A percentile compares a stretch with the other conserved stretches of the same genome.
Conservation (phyloP, 2,888 invertebrate species). For the Agriopis aurantiaria region DNA sequence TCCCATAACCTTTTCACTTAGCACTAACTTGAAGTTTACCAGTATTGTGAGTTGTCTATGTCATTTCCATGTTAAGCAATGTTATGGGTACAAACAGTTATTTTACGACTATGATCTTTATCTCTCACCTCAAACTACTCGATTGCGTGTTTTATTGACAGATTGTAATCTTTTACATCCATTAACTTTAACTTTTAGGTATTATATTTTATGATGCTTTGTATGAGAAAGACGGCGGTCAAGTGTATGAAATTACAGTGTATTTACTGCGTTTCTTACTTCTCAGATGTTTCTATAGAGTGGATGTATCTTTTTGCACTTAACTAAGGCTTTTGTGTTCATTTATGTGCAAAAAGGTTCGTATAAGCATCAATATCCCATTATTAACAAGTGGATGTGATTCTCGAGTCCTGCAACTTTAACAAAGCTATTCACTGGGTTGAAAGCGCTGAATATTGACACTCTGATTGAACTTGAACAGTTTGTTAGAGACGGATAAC, state of each 20-base stretch:
- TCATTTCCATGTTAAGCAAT: conserved; percentile 24
- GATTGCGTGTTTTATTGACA: conserved; percentile 36
- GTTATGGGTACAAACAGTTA: conserved; percentile 21
- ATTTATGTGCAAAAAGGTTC: conserved; percentile 55
- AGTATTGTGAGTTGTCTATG: not conserved
- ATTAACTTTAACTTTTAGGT: conserved; percentile 27
- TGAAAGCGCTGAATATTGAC: conserved; percentile 65
- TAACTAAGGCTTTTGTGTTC: conserved; percentile 49
- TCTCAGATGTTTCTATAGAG: conserved; percentile 30
- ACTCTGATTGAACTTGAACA: conserved; percentile 54
- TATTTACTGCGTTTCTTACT: conserved; percentile 19
- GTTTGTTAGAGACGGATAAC: conserved; percentile 43
- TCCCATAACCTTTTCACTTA: conserved; percentile 14
- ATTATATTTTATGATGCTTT: conserved; percentile 28
- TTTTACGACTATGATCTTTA: conserved; percentile 33
- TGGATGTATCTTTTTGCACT: conserved; percentile 37
- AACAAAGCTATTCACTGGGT: conserved; percentile 76
- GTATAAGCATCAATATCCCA: conserved; percentile 54
- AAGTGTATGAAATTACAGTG: conserved; percentile 34
- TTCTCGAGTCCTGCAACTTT: conserved; percentile 64
- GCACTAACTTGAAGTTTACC: not conserved
- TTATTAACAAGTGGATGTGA: conserved; percentile 65
- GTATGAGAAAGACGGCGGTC: conserved; percentile 19
- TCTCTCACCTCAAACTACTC: conserved; percentile 29
- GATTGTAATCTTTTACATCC: conserved; percentile 34